Evolutionary conservation across 2,888 invertebrate genomes (phyloP), one percentile per base, ranked within the genome.

Genomic region (Euspilapteryx auroguttella): DNA sequence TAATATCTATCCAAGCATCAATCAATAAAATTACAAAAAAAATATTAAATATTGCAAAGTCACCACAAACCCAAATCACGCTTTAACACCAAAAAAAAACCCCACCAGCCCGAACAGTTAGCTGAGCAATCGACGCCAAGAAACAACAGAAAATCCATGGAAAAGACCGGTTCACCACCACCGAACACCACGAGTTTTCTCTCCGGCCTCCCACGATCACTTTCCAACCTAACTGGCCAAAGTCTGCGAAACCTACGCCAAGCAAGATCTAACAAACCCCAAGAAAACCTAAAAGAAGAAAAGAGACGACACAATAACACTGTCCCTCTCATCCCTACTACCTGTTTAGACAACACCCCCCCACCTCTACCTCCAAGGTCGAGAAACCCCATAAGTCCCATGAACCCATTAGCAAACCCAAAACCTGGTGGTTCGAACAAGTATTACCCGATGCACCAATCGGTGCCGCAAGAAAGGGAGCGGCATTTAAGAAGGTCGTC

Each of bases 171-270:
- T 31, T 36, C 29, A 13, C 44, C 46, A 3, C 31, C 38, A 2
- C 31, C 37, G 30, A 31, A n/a, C 4, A 49, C 39, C 32, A 45
- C 52, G 12, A 57, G 71, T 34, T 75, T 77, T 50, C 61, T 76
- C 2, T 59, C 59, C 49, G 71, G 65, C 0, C 49, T 77, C 7
- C 77, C 77, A 1, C 39, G 77, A 1, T 73, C 75, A 0, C 52
- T 77, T 3, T 68, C 66, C 52, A 75, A 71, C 44, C 55, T 77
- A 11, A 76, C 77, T 12, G 71, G 73, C 1, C 76, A 76, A 45
- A 68, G 68, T 33, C 34, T 73, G 0, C 37, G 66, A 5, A 62
- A 66, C 33, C 41, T 75, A 1, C 45, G 73, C 0, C 58, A 59
- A 27, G 46, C 53, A n/a, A 36, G 58, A 1, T 55, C 58, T 31